Percentiles rank a stretch among this genome's conserved stretches.
These are phyloP conservation scores for Popillia japonica DNA, from an alignment of 1,140 invertebrate genomes.

Conservation along the genomic window DNA sequence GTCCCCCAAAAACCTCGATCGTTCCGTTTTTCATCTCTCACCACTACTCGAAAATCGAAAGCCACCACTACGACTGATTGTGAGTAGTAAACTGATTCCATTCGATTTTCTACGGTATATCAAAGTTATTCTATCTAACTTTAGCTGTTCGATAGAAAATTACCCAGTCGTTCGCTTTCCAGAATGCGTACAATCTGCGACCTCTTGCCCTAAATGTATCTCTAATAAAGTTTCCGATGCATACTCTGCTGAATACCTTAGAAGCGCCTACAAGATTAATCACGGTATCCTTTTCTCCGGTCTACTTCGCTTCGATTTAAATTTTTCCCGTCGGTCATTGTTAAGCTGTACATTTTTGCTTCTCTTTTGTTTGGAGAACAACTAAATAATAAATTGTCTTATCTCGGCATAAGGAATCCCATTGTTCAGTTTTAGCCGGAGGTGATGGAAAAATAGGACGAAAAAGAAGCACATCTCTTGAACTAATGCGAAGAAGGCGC, in stretches of 20 bases:
- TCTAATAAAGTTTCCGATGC: not conserved
- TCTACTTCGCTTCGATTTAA: not conserved
- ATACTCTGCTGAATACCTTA: not conserved
- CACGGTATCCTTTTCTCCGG: no score
- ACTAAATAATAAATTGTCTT: constrained; percentile 31
- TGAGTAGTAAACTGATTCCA: not conserved
- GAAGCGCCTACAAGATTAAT: no score
- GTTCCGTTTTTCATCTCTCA: not conserved
- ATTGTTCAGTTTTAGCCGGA: not conserved
- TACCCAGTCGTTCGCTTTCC: not conserved
- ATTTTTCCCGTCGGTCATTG: not conserved
- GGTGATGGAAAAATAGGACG: not conserved
- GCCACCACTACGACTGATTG: not conserved
- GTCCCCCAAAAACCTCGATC: not conserved
- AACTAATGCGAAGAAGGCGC: constrained; percentile 3
- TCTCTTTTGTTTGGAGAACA: not conserved
- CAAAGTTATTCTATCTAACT: constrained; percentile 30
- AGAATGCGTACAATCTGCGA: not conserved
- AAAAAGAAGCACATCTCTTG: not conserved
- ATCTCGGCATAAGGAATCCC: not conserved
- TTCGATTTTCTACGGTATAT: not conserved
- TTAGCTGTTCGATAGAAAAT: constrained; percentile 25
- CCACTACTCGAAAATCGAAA: constrained; percentile 1
- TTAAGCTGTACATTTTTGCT: not conserved
- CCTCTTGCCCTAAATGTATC: constrained; percentile 2